phyloP scores from a whole-genome alignment of 2,888 invertebrate genomes.

The Parochlus steinenii region DNA sequence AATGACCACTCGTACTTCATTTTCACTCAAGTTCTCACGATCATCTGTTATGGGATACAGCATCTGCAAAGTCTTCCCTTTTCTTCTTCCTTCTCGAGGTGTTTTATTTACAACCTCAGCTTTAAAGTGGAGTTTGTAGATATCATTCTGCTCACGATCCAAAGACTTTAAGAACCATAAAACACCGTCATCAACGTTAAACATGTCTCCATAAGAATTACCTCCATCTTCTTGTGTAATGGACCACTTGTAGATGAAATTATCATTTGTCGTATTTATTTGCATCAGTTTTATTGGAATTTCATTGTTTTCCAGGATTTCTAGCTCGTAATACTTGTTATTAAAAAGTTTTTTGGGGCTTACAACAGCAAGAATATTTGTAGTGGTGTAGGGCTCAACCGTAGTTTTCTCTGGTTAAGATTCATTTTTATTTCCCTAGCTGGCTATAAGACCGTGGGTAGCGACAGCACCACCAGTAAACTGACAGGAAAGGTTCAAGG shows the following conservation, averaged over 20 bases:
- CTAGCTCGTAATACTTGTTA: slow-evolving; percentile 59
- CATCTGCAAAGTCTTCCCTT: slow-evolving; percentile 43
- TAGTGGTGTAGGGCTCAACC: no score
- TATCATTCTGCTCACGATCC: slow-evolving; percentile 52
- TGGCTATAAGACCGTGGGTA: no score
- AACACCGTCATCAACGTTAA: slow-evolving; percentile 64
- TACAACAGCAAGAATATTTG: no score
- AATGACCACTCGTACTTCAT: slow-evolving; percentile 65
- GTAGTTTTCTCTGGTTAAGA: no score
- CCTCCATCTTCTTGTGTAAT: slow-evolving; percentile 34
- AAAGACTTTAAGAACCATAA: slow-evolving; percentile 55
- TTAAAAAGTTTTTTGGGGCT: no score
- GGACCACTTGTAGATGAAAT: slow-evolving; percentile 46
- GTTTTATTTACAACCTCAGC: slow-evolving; percentile 34
- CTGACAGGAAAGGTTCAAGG: no score
- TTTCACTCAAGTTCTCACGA: slow-evolving; percentile 50
- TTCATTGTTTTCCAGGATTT: slow-evolving; percentile 64
- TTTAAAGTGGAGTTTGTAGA: slow-evolving; percentile 37
- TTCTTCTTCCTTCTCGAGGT: slow-evolving; percentile 41
- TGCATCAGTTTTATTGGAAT: slow-evolving; percentile 59
- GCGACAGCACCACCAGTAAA: no score
- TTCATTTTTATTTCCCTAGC: no score
- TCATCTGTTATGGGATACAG: slow-evolving; percentile 62
- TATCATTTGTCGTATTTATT: slow-evolving; percentile 53
- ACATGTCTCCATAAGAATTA: slow-evolving; percentile 39